Percentiles rank a stretch among this genome's conserved stretches.
Evolutionary conservation across 2,113 vertebrate genomes (phyloP).

Genomic region (Origma solitaria): DNA sequence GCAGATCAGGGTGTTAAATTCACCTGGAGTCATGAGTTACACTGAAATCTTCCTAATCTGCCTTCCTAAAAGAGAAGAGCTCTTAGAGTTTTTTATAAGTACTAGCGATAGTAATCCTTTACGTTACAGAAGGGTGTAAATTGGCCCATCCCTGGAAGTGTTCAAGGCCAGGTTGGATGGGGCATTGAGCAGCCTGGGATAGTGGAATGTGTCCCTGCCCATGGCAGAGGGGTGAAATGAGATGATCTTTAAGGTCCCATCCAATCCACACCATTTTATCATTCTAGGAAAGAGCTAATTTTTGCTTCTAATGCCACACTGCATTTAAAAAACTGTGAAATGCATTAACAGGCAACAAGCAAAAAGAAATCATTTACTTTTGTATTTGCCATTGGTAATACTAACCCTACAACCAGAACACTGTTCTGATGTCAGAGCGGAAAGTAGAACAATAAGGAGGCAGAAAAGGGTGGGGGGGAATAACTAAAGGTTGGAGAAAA

Average conservation of each 20-base stretch:
- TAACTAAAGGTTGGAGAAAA: neutral
- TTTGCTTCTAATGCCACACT: neutral
- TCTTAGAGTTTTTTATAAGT: neutral
- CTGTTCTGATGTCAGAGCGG: neutral
- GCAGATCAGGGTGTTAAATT: neutral
- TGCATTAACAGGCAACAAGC: neutral
- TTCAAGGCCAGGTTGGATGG: neutral
- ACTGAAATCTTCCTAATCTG: neutral
- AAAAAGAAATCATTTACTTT: neutral
- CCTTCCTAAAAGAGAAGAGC: neutral
- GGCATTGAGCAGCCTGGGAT: neutral
- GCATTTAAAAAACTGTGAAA: neutral
- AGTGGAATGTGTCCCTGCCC: neutral
- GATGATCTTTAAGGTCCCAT: too few species aligned
- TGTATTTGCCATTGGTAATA: neutral
- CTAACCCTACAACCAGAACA: neutral
- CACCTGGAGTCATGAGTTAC: neutral
- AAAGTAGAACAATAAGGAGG: neutral
- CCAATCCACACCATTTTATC: neutral
- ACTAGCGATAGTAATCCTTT: neutral
- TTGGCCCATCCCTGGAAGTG: neutral
- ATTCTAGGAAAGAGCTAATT: neutral
- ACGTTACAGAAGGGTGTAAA: neutral
- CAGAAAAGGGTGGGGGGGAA: neutral
- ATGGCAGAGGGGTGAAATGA: neutral